A percentile compares a stretch with the other conserved stretches of the same genome.
These are phyloP conservation scores for Xyrauchen texanus DNA, from an alignment of 2,113 vertebrate genomes.

Conservation along the genomic window DNA sequence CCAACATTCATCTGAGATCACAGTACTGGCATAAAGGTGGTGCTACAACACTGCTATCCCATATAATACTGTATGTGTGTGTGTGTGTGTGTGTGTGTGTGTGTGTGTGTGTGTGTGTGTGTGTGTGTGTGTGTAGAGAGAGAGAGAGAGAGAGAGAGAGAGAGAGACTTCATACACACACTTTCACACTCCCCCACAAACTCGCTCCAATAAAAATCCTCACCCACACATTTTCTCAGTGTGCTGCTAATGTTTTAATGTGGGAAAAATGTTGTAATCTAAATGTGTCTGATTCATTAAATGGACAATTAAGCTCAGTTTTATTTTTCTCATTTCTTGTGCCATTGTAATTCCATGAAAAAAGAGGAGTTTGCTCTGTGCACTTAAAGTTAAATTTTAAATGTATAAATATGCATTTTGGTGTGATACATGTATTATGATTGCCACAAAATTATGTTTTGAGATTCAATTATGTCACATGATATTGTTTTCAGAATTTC, in stretches of 20 bases:
- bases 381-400: neutral
- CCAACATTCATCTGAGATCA: conserved; percentile 66
- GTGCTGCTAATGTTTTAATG: conserved; percentile 82
- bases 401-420: neutral
- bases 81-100: conserved; percentile 30
- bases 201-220: conserved; percentile 72
- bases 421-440: neutral
- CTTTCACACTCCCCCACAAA: conserved; percentile 36
- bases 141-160: too few species aligned
- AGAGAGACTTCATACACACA: too few species aligned
- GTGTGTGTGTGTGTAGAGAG: too few species aligned
- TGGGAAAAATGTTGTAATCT: conserved; percentile 61
- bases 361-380: neutral
- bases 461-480: neutral
- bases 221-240: conserved; percentile 77
- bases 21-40: conserved; percentile 91
- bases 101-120: neutral
- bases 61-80: conserved; percentile 3
- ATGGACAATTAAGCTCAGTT: conserved; percentile 65
- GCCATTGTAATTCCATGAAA: neutral
- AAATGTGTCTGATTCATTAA: conserved; percentile 84
- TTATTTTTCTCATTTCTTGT: neutral
- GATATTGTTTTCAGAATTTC: too few species aligned
- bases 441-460: neutral
- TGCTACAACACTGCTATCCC: conserved; percentile 83